Evolutionary conservation across 2,888 invertebrate genomes (phyloP).

Genomic region (Chrysomela aeneicollis): DNA sequence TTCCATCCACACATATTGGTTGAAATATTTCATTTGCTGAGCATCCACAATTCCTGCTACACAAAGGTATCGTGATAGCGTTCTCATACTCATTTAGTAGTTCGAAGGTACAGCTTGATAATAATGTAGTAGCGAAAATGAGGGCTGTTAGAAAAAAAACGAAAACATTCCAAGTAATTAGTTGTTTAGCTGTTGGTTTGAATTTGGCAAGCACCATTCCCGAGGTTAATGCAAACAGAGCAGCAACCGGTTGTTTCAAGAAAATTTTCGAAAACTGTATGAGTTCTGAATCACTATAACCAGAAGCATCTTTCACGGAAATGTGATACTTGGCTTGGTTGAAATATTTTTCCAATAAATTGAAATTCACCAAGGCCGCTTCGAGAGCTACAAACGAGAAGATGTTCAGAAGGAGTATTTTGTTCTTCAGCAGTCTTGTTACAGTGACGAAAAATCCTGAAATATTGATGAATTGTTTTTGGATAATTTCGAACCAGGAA

Average conservation of each 20-base stretch:
- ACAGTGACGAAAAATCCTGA: conserved; percentile 62
- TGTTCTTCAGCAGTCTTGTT: conserved; percentile 65
- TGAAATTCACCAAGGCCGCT: conserved; percentile 66
- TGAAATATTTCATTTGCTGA: conserved; percentile 63
- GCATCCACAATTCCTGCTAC: conserved; percentile 67
- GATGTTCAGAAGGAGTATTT: conserved; percentile 64
- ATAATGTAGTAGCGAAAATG: conserved; percentile 60
- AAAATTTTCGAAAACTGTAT: conserved; percentile 64
- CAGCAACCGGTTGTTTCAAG: conserved; percentile 67
- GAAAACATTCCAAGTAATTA: conserved; percentile 63
- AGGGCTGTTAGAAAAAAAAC: conserved; percentile 58
- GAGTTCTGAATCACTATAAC: conserved; percentile 65
- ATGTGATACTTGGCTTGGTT: conserved; percentile 68
- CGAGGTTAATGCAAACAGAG: conserved; percentile 63
- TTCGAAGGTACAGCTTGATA: conserved; percentile 48
- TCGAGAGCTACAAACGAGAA: conserved; percentile 63
- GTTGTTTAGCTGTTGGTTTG: conserved; percentile 62
- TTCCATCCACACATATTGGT: conserved; percentile 70
- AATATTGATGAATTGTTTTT: conserved; percentile 27
- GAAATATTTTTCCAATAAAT: conserved; percentile 65
- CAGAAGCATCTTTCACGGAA: conserved; percentile 62
- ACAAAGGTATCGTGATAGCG: conserved; percentile 61
- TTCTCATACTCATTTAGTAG: conserved; percentile 60
- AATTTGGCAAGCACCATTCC: conserved; percentile 66
- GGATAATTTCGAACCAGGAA: no score